Evolutionary conservation across 2,113 vertebrate genomes (phyloP).

Genomic region (Gobius niger): DNA sequence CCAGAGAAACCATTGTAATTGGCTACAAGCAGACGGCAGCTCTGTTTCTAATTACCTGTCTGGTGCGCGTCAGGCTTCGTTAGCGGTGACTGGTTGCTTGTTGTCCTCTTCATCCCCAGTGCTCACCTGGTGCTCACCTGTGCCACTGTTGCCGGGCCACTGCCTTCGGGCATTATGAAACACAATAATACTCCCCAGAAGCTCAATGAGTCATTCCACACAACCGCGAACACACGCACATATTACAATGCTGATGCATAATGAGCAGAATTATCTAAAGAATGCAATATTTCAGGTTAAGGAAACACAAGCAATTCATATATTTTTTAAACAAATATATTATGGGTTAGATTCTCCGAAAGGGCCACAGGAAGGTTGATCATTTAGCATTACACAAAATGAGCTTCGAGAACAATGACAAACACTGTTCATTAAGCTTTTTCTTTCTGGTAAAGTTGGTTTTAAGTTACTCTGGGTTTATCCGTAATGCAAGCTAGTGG

Average conservation of each 20-base stretch:
- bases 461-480: no score
- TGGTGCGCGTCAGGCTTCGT: slow-evolving; percentile 47
- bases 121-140: slow-evolving; percentile 54
- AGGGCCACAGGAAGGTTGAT: not conserved
- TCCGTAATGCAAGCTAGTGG: no score
- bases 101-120: slow-evolving; percentile 41
- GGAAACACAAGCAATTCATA: not conserved
- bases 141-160: slow-evolving; percentile 32
- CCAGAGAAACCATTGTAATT: slow-evolving; percentile 45
- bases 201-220: slow-evolving; percentile 58
- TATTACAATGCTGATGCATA: not conserved
- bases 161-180: slow-evolving; percentile 56
- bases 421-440: no score
- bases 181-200: slow-evolving; percentile 71
- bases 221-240: slow-evolving; percentile 3
- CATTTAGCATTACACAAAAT: no score
- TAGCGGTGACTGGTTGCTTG: slow-evolving; percentile 43
- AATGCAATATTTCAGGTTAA: not conserved
- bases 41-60: slow-evolving; percentile 42
- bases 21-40: slow-evolving; percentile 33
- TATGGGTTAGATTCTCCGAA: not conserved
- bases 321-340: no score
- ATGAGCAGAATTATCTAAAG: not conserved
- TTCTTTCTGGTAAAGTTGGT: no score
- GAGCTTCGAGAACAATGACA: no score